Conservation (phyloP, 1,140 invertebrate genomes). For the Apis cerana region DNA sequence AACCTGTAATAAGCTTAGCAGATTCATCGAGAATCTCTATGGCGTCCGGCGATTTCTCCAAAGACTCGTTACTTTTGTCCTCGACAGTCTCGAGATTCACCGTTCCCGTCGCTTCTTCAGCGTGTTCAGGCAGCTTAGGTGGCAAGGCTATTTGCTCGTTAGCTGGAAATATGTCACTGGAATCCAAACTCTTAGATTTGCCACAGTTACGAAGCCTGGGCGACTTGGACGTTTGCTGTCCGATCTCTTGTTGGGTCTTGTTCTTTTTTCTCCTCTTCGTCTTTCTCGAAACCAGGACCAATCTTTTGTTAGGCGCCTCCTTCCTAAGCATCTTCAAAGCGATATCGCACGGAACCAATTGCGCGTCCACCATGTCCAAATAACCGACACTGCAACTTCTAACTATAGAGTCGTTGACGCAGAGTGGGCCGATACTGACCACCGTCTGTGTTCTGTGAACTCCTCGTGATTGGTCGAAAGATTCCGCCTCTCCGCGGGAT, state of each 20-base stretch:
- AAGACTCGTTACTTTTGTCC: constrained; percentile 37
- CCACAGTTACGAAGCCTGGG: constrained; percentile 88
- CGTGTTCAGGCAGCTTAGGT: constrained; percentile 75
- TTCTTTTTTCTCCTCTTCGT: constrained; percentile 81
- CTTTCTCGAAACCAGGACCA: constrained; percentile 87
- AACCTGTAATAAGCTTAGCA: constrained; percentile 19
- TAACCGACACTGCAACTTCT: constrained; percentile 93
- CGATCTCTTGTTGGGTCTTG: constrained; percentile 70
- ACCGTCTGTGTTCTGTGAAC: constrained; percentile 85
- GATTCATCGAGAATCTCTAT: constrained; percentile 34
- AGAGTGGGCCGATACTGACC: constrained; percentile 85
- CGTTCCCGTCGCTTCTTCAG: constrained; percentile 67
- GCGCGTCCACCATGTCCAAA: constrained; percentile 89
- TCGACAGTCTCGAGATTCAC: constrained; percentile 40
- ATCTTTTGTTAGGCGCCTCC: constrained; percentile 87
- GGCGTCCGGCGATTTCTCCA: constrained; percentile 30
- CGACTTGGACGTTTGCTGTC: constrained; percentile 75
- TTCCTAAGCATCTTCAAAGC: constrained; percentile 86
- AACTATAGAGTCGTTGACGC: constrained; percentile 87
- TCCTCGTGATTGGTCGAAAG: constrained; percentile 61
- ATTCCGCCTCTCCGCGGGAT: constrained; percentile 68
- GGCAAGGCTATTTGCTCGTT: constrained; percentile 73
- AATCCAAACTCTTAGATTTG: constrained; percentile 91
- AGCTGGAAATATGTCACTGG: constrained; percentile 86
- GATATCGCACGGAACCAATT: constrained; percentile 87